phyloP scores from a whole-genome alignment of 2,797 vertebrate species.

The Astyanax mexicanus region DNA sequence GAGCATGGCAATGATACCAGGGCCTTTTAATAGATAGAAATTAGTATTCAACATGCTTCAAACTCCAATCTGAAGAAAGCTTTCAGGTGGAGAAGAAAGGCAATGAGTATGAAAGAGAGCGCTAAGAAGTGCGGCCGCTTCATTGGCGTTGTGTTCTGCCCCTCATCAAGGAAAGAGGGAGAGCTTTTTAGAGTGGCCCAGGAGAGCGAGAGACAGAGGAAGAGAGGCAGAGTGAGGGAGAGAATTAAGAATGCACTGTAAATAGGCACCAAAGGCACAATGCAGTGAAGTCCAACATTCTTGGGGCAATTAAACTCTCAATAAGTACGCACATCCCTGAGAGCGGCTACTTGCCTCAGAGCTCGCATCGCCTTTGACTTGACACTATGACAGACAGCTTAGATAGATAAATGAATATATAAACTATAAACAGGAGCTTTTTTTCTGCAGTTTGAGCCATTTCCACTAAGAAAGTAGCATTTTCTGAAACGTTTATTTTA shows the following conservation, averaged over 20 bases:
- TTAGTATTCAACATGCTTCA: constrained; percentile 87
- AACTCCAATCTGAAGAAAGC: constrained; percentile 84
- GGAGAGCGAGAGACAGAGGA: constrained; percentile 65
- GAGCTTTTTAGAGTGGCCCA: constrained; percentile 77
- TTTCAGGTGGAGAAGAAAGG: constrained; percentile 87
- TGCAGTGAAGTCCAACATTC: constrained; percentile 72
- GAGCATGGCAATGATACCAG: constrained; percentile 84
- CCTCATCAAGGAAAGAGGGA: constrained; percentile 79
- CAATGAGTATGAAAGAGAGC: constrained; percentile 80
- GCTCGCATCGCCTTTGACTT: constrained; percentile 65
- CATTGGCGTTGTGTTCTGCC: constrained; percentile 79
- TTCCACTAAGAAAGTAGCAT: constrained; percentile 57
- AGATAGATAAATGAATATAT: constrained; percentile 66
- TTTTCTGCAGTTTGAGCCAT: constrained; percentile 54
- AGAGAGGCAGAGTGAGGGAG: constrained; percentile 46
- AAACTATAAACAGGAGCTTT: not conserved
- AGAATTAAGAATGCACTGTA: constrained; percentile 80
- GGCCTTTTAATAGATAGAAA: constrained; percentile 85
- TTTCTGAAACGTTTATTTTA: not conserved
- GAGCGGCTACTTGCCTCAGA: constrained; percentile 36
- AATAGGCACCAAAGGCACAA: constrained; percentile 77
- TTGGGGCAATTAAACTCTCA: constrained; percentile 62
- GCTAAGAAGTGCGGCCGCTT: constrained; percentile 80
- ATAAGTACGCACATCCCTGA: constrained; percentile 41
- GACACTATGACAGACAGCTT: constrained; percentile 61